Conservation (phyloP, 2,797 vertebrate genomes). For the Sparidentex hasta region DNA sequence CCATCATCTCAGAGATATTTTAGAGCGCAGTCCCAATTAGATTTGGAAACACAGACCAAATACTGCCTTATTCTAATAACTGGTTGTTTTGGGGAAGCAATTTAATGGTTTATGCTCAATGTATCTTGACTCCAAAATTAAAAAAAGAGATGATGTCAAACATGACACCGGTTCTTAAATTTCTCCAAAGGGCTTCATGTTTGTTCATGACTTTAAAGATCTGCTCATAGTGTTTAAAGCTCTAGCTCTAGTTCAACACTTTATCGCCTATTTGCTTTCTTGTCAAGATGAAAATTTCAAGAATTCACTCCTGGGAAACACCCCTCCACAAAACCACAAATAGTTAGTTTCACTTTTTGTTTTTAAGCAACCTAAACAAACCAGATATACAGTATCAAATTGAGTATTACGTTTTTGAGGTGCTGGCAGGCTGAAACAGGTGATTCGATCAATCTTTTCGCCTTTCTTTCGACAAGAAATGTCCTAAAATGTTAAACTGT, state of each 20-base stretch:
- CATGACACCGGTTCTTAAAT: not conserved
- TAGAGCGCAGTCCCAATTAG: not conserved
- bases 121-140: not conserved
- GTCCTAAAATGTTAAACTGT: not conserved
- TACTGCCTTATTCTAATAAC: not conserved
- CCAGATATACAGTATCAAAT: not conserved
- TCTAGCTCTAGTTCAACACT: not conserved
- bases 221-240: not conserved
- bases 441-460: not conserved
- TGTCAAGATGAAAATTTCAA: too few relatives aligned
- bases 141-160: not conserved
- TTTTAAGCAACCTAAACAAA: not conserved
- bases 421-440: not conserved
- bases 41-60: not conserved
- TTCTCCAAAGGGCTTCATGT: not conserved
- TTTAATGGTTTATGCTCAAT: not conserved
- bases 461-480: not conserved
- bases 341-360: not conserved
- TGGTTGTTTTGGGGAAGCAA: not conserved
- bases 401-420: not conserved
- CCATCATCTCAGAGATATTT: not conserved
- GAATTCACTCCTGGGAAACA: too few relatives aligned
- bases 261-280: too few relatives aligned
- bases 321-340: not conserved
- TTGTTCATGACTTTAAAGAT: conserved; percentile 11